A percentile compares a stretch with the other conserved stretches of the same genome.
Evolutionary conservation across 2,888 invertebrate species (phyloP).

Genomic region (Orgyia antiqua): DNA sequence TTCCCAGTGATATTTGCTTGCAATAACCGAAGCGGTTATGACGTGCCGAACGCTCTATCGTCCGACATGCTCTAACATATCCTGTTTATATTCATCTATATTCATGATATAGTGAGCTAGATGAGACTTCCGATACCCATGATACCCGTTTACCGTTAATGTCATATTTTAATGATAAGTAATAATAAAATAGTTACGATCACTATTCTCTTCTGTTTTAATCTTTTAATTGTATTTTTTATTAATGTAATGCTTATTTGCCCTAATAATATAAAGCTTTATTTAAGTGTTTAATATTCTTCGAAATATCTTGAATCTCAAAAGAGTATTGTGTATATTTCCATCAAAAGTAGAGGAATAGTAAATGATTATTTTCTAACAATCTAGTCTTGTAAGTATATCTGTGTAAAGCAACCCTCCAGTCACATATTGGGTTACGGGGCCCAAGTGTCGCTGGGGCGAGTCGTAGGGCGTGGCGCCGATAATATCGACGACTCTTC

Average conservation of each 20-base stretch:
- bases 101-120: conserved; percentile 1
- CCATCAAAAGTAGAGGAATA: conserved; percentile 37
- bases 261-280: too few species aligned
- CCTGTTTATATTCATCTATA: not conserved
- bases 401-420: conserved; percentile 35
- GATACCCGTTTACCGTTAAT: too few species aligned
- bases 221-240: too few species aligned
- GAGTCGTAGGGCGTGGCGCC: conserved; percentile 36
- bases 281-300: too few species aligned
- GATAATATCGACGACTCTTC: conserved; percentile 50
- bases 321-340: too few species aligned
- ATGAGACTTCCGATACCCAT: not conserved
- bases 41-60: conserved; percentile 31
- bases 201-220: too few species aligned
- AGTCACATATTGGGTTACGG: conserved; percentile 70
- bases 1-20: conserved; percentile 38
- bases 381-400: too few species aligned
- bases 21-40: conserved; percentile 51
- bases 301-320: too few species aligned
- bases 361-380: too few species aligned
- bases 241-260: too few species aligned
- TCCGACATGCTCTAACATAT: conserved; percentile 54
- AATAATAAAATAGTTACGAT: too few species aligned
- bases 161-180: too few species aligned
- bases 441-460: conserved; percentile 47